Conservation (phyloP, 2,113 vertebrate genomes). For the Dicentrarchus labrax region DNA sequence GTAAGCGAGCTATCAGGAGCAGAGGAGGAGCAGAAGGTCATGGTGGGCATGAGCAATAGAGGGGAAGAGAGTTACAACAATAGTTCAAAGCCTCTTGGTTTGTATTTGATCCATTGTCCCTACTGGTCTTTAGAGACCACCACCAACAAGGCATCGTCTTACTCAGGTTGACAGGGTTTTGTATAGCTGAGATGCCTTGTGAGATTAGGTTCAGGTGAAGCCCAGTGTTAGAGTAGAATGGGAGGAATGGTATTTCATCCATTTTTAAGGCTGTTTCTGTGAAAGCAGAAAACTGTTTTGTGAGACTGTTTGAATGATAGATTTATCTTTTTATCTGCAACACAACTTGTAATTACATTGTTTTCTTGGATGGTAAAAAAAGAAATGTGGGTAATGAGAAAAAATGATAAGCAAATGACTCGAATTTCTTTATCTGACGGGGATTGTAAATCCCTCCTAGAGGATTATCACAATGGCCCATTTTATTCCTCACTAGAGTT, state of each 20-base stretch:
- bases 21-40: constrained; percentile 60
- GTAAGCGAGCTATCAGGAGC: constrained; percentile 27
- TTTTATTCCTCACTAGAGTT: constrained; percentile 65
- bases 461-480: constrained; percentile 66
- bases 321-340: constrained; percentile 36
- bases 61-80: constrained; percentile 72
- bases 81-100: constrained; percentile 80
- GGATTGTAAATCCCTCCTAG: constrained; percentile 48
- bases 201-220: constrained; percentile 80
- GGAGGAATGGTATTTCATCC: constrained; percentile 41
- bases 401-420: constrained; percentile 52
- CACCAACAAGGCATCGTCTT: constrained; percentile 83
- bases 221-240: constrained; percentile 41
- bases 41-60: constrained; percentile 57
- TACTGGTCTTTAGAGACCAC: constrained; percentile 78
- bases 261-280: constrained; percentile 47
- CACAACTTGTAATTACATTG: constrained; percentile 24
- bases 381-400: constrained; percentile 17
- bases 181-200: constrained; percentile 68
- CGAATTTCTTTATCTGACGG: constrained; percentile 42
- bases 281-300: constrained; percentile 16
- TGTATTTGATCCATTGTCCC: constrained; percentile 85
- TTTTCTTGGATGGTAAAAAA: constrained; percentile 12
- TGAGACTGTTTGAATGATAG: constrained; percentile 25
- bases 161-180: constrained; percentile 76